These are phyloP conservation scores for Lasioglossum baleicum DNA, from an alignment of 1,140 invertebrate genomes.

Conservation along the genomic window DNA sequence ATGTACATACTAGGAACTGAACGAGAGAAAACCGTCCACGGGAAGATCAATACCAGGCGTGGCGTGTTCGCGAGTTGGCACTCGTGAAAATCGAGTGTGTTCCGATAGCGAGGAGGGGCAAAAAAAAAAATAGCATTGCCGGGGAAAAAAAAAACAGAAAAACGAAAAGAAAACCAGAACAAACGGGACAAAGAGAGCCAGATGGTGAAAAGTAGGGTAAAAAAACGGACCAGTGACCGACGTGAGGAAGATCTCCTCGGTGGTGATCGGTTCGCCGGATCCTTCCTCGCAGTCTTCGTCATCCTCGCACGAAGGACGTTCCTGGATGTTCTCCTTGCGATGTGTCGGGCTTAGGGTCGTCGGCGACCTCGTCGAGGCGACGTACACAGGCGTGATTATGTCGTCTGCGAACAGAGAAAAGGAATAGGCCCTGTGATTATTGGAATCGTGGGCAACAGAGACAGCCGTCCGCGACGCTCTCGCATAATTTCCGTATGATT, in stretches of 20 bases:
- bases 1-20: slow-evolving; percentile 15
- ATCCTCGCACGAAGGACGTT: slow-evolving; percentile 84
- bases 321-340: slow-evolving; percentile 70
- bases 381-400: slow-evolving; percentile 94
- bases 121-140: too few species aligned
- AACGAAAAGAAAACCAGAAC: too few species aligned
- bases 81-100: slow-evolving; percentile 20
- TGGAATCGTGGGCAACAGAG: neutral
- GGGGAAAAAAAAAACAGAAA: too few species aligned
- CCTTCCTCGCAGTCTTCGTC: slow-evolving; percentile 89
- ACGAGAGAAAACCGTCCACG: slow-evolving; percentile 28
- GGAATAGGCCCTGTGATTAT: neutral
- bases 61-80: neutral
- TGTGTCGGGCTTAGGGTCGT: slow-evolving; percentile 80
- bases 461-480: neutral
- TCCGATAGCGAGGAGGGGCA: neutral
- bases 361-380: slow-evolving; percentile 88
- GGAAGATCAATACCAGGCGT: slow-evolving; percentile 49
- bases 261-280: slow-evolving; percentile 85
- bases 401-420: slow-evolving; percentile 82
- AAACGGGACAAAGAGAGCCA: neutral
- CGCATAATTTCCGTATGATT: slow-evolving; percentile 30
- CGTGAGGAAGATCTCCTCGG: slow-evolving; percentile 83
- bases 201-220: too few species aligned
- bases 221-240: slow-evolving; percentile 79